Evolutionary conservation across 1,140 invertebrate species (phyloP), one percentile per base, ranked within the genome.

Genomic region (Hestina assimilis): DNA sequence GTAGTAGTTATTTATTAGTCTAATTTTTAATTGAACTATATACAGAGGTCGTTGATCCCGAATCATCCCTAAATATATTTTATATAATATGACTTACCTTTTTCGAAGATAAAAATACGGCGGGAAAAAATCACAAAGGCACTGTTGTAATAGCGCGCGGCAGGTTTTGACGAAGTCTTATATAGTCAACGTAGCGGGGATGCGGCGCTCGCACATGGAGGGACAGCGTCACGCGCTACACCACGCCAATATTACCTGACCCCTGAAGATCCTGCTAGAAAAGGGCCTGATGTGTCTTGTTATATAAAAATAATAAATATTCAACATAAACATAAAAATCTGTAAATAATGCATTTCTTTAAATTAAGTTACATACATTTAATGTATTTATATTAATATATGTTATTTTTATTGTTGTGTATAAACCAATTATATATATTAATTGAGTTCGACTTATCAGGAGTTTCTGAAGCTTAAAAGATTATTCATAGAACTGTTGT

Each of bases 71-170:
- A 61, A 61, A 38, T 48, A 63, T 59, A 47, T 58, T 58, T 56
- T 65, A 55, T 43, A 45, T 41, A 70, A 72, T 63, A 68, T 73
- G 66, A 80, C 84, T 85, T 78, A 87, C 83, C 83, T 85, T 83
- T 59, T 69, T 63, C 54, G 63, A 72, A 63, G 66, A 55, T 69
- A 52, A 59, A 75, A 83, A 74, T 72, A 69, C 77, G 76, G 75
- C 72, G 70, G 77, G 73, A 83, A 81, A 86, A 87, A 83, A 17
- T 79, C 80, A 87, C 84, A 83, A 74, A 82, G 66, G 26, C 82
- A 87, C 84, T 77, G 76, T 84, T 72, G 82, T 85, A 87, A 87
- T 87, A 87, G 79, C 84, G 79, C 82, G 82, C 75, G 72, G 79
- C 82, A 68, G 71, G 76, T 78, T 83, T 81, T 59, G 69, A 50